Evolutionary conservation across 2,113 vertebrate species (phyloP).

Genomic region (Caranx melampygus): DNA sequence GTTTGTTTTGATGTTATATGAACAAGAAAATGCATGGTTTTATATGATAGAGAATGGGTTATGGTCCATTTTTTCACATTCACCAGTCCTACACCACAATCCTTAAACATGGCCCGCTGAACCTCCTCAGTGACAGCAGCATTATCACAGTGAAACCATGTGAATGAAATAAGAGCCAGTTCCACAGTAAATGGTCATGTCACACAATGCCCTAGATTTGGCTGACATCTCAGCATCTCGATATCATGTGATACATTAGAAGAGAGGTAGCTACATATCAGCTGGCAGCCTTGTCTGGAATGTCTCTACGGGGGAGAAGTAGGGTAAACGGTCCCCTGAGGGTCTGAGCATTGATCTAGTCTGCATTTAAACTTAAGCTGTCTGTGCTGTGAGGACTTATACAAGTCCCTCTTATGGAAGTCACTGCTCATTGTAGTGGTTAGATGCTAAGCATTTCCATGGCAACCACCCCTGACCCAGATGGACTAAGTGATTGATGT

Average conservation of each 20-base stretch:
- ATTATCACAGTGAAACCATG: conserved; percentile 17
- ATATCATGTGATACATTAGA: conserved; percentile 45
- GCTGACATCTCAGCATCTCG: conserved; percentile 34
- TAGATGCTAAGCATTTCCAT: conserved; percentile 45
- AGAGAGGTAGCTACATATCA: conserved; percentile 39
- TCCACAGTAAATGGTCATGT: conserved; percentile 44
- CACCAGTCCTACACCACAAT: background rate
- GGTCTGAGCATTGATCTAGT: conserved; percentile 51
- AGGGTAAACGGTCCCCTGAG: conserved; percentile 53
- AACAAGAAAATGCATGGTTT: background rate
- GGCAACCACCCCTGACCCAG: conserved; percentile 52
- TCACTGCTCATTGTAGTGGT: conserved; percentile 27
- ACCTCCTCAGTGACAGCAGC: background rate
- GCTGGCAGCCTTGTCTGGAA: conserved; percentile 48
- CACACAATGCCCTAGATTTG: conserved; percentile 60
- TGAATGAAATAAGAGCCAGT: background rate
- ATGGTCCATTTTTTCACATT: background rate
- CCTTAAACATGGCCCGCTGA: background rate
- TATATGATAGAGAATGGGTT: background rate
- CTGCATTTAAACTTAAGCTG: conserved; percentile 52
- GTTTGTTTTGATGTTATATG: conserved; percentile 26
- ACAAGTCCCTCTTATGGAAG: conserved; percentile 46
- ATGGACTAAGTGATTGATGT: conserved; percentile 33
- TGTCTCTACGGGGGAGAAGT: conserved; percentile 51
- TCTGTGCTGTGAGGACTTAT: conserved; percentile 38